phyloP scores from a whole-genome alignment of 2,797 vertebrate species.

The Ptychobarbus kaznakovi region DNA sequence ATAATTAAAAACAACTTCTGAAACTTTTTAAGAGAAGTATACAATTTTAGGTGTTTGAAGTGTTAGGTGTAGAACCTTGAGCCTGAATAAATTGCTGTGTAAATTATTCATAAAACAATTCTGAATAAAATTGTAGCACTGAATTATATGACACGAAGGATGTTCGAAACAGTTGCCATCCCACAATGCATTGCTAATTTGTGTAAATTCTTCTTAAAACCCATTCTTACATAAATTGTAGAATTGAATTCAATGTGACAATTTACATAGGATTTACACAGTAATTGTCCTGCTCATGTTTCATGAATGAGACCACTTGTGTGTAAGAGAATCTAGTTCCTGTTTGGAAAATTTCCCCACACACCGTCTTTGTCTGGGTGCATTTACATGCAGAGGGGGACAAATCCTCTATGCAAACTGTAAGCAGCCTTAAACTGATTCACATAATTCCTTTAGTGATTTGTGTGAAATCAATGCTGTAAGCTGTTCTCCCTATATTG shows the following conservation, averaged over 20 bases:
- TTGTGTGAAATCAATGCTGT: neutral
- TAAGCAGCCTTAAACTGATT: neutral
- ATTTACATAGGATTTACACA: neutral
- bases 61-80: neutral
- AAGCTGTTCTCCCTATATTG: neutral
- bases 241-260: neutral
- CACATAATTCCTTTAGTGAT: neutral
- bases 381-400: neutral
- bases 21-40: neutral
- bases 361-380: neutral
- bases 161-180: neutral
- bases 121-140: neutral
- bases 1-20: neutral
- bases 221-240: neutral
- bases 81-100: too few species aligned
- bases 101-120: neutral
- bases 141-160: neutral
- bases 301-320: neutral
- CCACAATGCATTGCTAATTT: neutral
- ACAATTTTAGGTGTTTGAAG: neutral
- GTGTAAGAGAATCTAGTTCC: neutral
- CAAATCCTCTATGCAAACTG: neutral
- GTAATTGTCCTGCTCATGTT: neutral
- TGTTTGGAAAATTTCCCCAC: neutral
- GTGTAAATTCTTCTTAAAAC: neutral